These are phyloP conservation scores for Caenorhabditis latens DNA, from an alignment of 1,140 invertebrate species.

Conservation along the genomic window DNA sequence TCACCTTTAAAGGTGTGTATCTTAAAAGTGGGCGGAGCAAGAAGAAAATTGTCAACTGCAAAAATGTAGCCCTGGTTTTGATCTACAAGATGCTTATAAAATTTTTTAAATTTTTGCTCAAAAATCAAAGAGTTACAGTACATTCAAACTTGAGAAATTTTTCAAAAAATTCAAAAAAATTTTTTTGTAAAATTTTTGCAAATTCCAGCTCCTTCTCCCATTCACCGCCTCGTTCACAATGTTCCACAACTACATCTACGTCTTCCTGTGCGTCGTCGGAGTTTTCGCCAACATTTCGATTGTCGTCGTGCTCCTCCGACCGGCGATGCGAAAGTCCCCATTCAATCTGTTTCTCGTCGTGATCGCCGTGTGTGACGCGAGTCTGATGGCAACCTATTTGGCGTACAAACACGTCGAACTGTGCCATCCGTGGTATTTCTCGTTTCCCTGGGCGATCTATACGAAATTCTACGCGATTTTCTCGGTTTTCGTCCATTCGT, in stretches of 20 bases:
- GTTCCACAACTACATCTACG: constrained; percentile 64
- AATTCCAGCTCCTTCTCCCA: constrained; percentile 55
- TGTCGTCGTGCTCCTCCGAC: constrained; percentile 75
- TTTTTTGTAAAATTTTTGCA: no score
- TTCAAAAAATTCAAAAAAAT: no score
- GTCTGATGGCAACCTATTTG: constrained; percentile 77
- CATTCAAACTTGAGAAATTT: no score
- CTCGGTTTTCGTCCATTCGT: constrained; percentile 74
- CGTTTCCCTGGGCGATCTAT: constrained; percentile 74
- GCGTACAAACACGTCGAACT: constrained; percentile 74
- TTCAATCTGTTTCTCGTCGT: constrained; percentile 76
- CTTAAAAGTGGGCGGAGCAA: no score
- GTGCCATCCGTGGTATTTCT: constrained; percentile 76
- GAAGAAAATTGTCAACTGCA: no score
- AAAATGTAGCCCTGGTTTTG: no score
- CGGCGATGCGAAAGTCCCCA: constrained; percentile 75
- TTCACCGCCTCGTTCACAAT: constrained; percentile 53
- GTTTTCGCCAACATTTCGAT: constrained; percentile 76
- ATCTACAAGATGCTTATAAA: no score
- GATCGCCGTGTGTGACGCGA: constrained; percentile 76
- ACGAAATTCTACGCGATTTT: constrained; percentile 74
- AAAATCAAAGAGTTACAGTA: no score
- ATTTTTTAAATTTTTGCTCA: no score
- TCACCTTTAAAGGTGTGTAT: no score
- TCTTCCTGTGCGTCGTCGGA: constrained; percentile 67